Base-by-base conservation (phyloP, 30 jellyfish, hydroid and myxozoan genomes). In the Turritopsis dohrnii region DNA sequence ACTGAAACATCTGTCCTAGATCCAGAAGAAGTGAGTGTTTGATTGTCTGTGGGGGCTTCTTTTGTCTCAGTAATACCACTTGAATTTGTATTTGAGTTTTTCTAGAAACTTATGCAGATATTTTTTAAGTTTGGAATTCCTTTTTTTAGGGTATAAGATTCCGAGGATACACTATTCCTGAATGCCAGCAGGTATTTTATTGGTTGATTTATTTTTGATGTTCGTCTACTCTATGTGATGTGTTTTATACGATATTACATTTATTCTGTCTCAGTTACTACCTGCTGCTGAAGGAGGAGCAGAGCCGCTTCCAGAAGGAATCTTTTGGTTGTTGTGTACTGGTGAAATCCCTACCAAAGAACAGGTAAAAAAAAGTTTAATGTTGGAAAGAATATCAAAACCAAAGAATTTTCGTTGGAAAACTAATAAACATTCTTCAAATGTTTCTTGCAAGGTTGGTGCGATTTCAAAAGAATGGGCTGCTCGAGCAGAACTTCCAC, bases 331-430 rank as follows among this genome's bases (percentile, higher is more conserved):
- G 54, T 88, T 95, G 71, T 84, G 87, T 65, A 95, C 99, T 71
- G 99, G 99, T 19, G 99, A 95, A 74, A 80, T 95, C 52, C 99
- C 99, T 29, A 95, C 97, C 26, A 90, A 89, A 84, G 96, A 87
- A n/a, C 99, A 94, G 29, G 87, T 81, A 54, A n/a, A n/a, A n/a
- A n/a, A n/a, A n/a, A 23, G 54, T 74, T 41, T 41, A 41, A 41
- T 41, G 13, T 41, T 41, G n/a, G n/a, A n/a, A n/a, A n/a, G n/a
- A n/a, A n/a, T n/a, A n/a, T n/a, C n/a, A n/a, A n/a, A n/a, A n/a
- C n/a, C n/a, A n/a, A n/a, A n/a, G n/a, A n/a, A n/a, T n/a, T n/a
- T n/a, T n/a, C n/a, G n/a, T n/a, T n/a, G n/a, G n/a, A n/a, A n/a
- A n/a, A n/a, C n/a, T n/a, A n/a, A n/a, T n/a, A n/a, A n/a, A n/a